A percentile compares a stretch with the other conserved stretches of the same genome.
Evolutionary conservation across 2,888 invertebrate genomes (phyloP).

Genomic region (Ganaspis brasiliensis): DNA sequence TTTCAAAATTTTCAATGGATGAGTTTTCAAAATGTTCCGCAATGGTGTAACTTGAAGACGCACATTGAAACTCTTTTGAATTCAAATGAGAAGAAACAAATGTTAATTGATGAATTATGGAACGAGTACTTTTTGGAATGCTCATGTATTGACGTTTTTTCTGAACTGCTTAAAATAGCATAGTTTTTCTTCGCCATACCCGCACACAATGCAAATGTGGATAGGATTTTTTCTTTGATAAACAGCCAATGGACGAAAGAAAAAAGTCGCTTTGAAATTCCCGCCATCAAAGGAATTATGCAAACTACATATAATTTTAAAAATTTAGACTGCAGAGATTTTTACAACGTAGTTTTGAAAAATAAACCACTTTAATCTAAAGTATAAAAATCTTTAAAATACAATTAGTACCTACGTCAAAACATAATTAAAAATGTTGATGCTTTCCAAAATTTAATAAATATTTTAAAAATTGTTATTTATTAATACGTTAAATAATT

Average conservation of each 20-base stretch:
- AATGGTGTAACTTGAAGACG: not conserved
- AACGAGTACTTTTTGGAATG: not conserved
- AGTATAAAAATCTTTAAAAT: too few species aligned
- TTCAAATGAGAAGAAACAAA: not conserved
- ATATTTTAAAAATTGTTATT: too few species aligned
- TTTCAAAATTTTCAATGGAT: conserved; percentile 46
- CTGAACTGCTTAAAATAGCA: not conserved
- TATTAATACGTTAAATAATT: too few species aligned
- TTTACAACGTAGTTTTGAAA: too few species aligned
- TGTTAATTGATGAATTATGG: not conserved
- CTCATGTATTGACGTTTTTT: not conserved
- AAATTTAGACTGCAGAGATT: too few species aligned
- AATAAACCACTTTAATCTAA: too few species aligned
- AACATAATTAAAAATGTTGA: too few species aligned
- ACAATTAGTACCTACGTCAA: too few species aligned
- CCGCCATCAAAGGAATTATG: not conserved
- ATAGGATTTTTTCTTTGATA: conserved; percentile 23
- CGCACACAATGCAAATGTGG: not conserved
- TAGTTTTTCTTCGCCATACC: conserved; percentile 25
- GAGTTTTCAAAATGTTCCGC: conserved; percentile 22
- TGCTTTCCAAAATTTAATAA: too few species aligned
- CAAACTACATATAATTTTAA: too few species aligned
- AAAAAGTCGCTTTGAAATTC: not conserved
- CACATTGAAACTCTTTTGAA: not conserved
- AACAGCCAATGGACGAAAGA: conserved; percentile 15